Evolutionary conservation across 2,113 vertebrate species (phyloP).

Genomic region (Suncus etruscus): DNA sequence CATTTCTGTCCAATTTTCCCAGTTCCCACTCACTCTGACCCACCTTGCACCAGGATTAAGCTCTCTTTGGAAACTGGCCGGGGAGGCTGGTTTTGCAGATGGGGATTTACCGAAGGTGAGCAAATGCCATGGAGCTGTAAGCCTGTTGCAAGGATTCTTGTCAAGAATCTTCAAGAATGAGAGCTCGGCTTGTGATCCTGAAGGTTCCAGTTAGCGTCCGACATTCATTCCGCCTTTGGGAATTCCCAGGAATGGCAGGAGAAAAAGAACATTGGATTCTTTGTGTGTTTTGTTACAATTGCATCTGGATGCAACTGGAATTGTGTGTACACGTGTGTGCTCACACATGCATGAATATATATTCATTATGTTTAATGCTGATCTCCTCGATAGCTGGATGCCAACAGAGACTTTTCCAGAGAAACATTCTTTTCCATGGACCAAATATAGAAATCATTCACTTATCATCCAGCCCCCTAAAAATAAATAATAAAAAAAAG

Average conservation of each 20-base stretch:
- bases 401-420: neutral
- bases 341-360: too few species aligned
- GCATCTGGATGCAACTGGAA: too few species aligned
- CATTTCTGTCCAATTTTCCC: neutral
- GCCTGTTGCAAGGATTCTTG: slow-evolving; percentile 74
- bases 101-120: slow-evolving; percentile 80
- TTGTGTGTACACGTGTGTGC: too few species aligned
- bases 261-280: neutral
- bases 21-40: slow-evolving; percentile 32
- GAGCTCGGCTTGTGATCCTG: slow-evolving; percentile 65
- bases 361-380: neutral
- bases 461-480: slow-evolving; percentile 52
- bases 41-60: slow-evolving; percentile 64
- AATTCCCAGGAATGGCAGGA: neutral
- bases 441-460: slow-evolving; percentile 69
- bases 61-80: slow-evolving; percentile 51
- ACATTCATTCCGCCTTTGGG: neutral
- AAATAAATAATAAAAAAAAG: slow-evolving; percentile 45
- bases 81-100: slow-evolving; percentile 56
- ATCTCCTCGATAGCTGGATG: slow-evolving; percentile 60
- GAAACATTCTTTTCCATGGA: slow-evolving; percentile 37
- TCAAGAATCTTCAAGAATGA: slow-evolving; percentile 66
- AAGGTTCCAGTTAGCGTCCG: slow-evolving; percentile 26
- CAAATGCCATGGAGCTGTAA: slow-evolving; percentile 80
- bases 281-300: neutral